These are phyloP conservation scores for Diaperis boleti DNA, from an alignment of 2,888 invertebrate genomes.

Conservation along the genomic window DNA sequence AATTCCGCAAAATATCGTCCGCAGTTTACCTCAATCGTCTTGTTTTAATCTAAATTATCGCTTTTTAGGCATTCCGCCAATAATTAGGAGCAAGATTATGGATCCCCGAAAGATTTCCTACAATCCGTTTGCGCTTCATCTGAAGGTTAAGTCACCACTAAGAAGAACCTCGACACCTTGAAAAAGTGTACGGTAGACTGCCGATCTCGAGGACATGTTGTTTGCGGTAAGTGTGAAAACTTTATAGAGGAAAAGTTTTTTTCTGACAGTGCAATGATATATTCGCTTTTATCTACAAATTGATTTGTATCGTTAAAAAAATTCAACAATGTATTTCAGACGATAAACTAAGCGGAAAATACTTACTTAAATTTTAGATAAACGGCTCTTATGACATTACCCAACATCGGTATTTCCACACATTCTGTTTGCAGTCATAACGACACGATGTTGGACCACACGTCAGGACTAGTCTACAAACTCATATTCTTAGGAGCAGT, in stretches of 20 bases:
- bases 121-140: conserved; percentile 3
- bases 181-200: conserved; percentile 15
- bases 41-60: neutral
- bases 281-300: too few relatives aligned
- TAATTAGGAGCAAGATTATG: conserved; percentile 2
- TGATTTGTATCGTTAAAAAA: too few relatives aligned
- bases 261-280: neutral
- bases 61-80: neutral
- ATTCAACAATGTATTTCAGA: too few relatives aligned
- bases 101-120: conserved; percentile 3
- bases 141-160: conserved; percentile 3
- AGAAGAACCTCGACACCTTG: conserved; percentile 17
- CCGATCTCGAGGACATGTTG: conserved; percentile 19
- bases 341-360: too few relatives aligned
- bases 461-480: conserved; percentile 20
- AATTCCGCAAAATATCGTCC: neutral
- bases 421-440: conserved; percentile 19
- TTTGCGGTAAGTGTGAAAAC: conserved; percentile 6
- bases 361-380: too few relatives aligned
- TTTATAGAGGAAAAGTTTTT: neutral
- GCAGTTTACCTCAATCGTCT: neutral
- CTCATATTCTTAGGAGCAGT: conserved; percentile 2
- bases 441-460: conserved; percentile 16
- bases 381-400: too few relatives aligned
- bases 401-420: neutral